Evolutionary conservation across 2,113 vertebrate species (phyloP), one percentile per base, ranked within the genome.

Genomic region (Heterotis niloticus): DNA sequence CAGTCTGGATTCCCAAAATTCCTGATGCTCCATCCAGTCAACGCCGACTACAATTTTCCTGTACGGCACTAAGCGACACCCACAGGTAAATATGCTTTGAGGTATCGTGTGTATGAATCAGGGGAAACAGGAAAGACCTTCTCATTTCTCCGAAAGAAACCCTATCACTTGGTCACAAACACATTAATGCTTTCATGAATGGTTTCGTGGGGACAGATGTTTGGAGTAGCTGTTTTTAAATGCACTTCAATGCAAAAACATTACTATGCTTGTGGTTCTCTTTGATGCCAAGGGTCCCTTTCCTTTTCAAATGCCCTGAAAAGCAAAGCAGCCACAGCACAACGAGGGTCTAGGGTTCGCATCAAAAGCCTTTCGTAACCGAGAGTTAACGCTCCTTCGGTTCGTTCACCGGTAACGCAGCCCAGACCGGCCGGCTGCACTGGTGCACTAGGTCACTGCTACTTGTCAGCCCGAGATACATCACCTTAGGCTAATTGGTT

Each of bases 401-500:
- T 62, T 14, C 14, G 14, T 11, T 62, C 59, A 62, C 14, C 11
- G 20, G 20, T 62, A 62, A 76, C 34, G 75, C 57, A 76, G 26
- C 44, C 23, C 57, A 44, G 24, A 1, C 14, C 10, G 17, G 14
- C 69, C 54, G 59, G 64, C 34, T 64, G 59, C 13, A 57, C 44
- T 26, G 17, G 65, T n/a, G 24, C 16, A 72, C 17, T 57, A 56
- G 23, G 29, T 44, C 3, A 4, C 44, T 54, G 60, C 14, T n/a
- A 52, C n/a, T 67, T 56, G 13, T n/a, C 51, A 54, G 29, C n/a
- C 20, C 44, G 64, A 66, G 62, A 57, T 56, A 74, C 62, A 62
- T 60, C 17, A 74, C n/a, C 44, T 79, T 16, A 1, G 62, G 28
- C 51, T 73, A 66, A 79, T 79, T 73, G 14, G 51, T 56, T 29